These are phyloP conservation scores for Spilarctia lutea DNA, from an alignment of 2,888 invertebrate species.

Conservation along the genomic window DNA sequence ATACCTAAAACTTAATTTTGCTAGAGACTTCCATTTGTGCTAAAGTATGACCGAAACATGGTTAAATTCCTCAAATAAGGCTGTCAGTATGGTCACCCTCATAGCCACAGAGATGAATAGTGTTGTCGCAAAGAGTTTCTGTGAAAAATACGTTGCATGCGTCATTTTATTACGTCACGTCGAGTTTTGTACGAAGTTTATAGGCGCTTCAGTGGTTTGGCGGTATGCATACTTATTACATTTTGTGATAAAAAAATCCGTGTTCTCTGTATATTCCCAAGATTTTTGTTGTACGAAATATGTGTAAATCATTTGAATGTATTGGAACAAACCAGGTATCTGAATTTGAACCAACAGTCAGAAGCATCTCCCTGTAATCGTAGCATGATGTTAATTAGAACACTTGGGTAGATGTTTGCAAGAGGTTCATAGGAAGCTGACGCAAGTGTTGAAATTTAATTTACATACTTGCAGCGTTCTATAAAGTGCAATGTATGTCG, in stretches of 20 bases:
- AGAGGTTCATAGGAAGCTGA: not conserved
- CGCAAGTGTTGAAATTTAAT: not conserved
- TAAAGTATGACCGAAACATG: no score
- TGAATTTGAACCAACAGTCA: not conserved
- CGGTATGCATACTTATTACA: not conserved
- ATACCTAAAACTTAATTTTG: no score
- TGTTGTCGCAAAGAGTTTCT: conserved; percentile 20
- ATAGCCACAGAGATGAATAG: not conserved
- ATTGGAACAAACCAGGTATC: not conserved
- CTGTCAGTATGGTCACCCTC: not conserved
- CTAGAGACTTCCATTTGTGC: no score
- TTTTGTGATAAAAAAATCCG: not conserved
- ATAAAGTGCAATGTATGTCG: not conserved
- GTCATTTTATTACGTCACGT: conserved; percentile 27
- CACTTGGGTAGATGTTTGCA: not conserved
- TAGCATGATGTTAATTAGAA: no score
- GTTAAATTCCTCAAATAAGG: not conserved
- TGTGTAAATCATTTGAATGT: not conserved
- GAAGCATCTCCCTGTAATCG: not conserved
- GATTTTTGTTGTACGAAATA: not conserved
- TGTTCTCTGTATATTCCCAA: not conserved
- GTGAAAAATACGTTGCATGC: conserved; percentile 38
- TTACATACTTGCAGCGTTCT: not conserved
- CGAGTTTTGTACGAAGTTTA: not conserved
- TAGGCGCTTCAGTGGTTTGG: not conserved